These are phyloP conservation scores for Lateolabrax maculatus DNA, from an alignment of 2,797 vertebrate genomes.

Conservation along the genomic window DNA sequence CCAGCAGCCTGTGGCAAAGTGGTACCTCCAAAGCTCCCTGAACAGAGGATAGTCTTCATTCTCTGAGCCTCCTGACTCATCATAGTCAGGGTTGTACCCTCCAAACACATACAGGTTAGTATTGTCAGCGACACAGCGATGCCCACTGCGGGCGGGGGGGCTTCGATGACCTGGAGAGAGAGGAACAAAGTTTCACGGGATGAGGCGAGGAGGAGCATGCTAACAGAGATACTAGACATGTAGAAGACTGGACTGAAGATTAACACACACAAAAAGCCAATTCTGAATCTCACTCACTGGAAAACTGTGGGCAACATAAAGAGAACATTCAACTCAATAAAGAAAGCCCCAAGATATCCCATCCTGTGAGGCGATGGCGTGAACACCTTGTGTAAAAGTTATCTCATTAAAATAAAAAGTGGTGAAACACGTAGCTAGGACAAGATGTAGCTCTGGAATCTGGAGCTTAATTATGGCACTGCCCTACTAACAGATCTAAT, in stretches of 20 bases:
- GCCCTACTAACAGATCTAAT: background rate
- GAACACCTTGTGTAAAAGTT: background rate
- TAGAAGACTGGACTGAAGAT: background rate
- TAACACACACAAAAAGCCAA: background rate
- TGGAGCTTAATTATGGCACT: background rate
- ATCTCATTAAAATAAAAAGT: background rate
- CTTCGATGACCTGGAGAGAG: slow-evolving; percentile 86
- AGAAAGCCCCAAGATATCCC: background rate
- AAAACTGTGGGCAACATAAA: no score
- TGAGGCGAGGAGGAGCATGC: background rate
- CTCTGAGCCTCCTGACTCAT: slow-evolving; percentile 95
- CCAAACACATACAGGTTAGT: slow-evolving; percentile 97
- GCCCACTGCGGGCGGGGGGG: slow-evolving; percentile 95
- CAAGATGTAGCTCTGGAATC: background rate
- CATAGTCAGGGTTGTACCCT: slow-evolving; percentile 97
- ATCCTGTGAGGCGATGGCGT: background rate
- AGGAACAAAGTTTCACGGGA: slow-evolving; percentile 2
- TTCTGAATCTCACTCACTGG: no score
- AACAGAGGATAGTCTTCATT: slow-evolving; percentile 98
- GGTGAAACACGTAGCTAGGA: background rate
- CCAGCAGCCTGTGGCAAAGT: slow-evolving; percentile 97
- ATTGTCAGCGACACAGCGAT: slow-evolving; percentile 96
- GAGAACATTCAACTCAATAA: background rate
- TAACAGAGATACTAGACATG: background rate
- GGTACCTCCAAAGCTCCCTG: slow-evolving; percentile 97